Evolutionary conservation across 2,113 vertebrate species (phyloP).

Genomic region (Odocoileus virginianus): DNA sequence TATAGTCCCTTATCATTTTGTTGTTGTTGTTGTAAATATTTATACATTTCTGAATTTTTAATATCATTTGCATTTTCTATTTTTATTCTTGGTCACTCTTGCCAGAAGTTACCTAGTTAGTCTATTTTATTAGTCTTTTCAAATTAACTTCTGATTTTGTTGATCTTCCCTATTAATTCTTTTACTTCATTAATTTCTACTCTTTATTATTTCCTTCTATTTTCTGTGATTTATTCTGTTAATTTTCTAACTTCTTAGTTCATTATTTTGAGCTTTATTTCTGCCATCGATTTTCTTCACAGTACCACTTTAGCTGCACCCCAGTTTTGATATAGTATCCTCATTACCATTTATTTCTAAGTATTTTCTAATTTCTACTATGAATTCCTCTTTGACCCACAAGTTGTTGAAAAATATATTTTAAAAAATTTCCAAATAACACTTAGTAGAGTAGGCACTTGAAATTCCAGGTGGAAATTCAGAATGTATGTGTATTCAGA

Average conservation of each 20-base stretch:
- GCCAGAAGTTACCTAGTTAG: background rate
- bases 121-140: slow-evolving; percentile 12
- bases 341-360: background rate
- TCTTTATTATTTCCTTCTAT: background rate
- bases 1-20: background rate
- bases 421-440: background rate
- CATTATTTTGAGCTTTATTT: background rate
- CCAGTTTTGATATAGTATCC: background rate
- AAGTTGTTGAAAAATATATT: background rate
- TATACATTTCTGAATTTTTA: background rate
- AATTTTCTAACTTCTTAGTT: slow-evolving; percentile 23
- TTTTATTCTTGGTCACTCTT: slow-evolving; percentile 9
- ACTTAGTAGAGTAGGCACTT: background rate
- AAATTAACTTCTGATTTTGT: background rate
- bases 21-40: background rate
- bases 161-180: background rate
- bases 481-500: background rate
- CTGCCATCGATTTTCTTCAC: background rate
- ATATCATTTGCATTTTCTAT: background rate
- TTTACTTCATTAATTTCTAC: background rate
- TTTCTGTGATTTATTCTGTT: background rate
- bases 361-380: background rate
- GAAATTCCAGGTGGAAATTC: background rate
- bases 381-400: background rate
- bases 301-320: background rate